Evolutionary conservation across 1,140 invertebrate species (phyloP).

Genomic region (Coenobita brevimanus): DNA sequence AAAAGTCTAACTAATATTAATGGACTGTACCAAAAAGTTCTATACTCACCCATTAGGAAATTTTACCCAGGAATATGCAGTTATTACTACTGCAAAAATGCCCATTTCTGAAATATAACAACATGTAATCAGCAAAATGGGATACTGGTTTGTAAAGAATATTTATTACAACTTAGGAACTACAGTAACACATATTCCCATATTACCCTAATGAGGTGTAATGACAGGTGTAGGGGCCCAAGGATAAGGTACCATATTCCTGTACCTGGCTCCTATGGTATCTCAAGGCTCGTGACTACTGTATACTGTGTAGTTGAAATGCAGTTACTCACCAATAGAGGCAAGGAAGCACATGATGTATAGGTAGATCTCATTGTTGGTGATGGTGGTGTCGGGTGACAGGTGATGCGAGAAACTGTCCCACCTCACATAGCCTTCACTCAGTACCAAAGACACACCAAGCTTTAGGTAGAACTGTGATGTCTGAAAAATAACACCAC

Average conservation of each 20-base stretch:
- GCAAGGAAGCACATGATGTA: conserved; percentile 50
- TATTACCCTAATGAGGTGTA: too few relatives aligned
- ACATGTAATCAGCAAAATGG: too few relatives aligned
- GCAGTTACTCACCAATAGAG: conserved; percentile 21
- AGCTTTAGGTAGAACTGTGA: conserved; percentile 51
- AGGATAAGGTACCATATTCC: too few relatives aligned
- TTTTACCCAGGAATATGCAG: conserved; percentile 26
- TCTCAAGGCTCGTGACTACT: background rate
- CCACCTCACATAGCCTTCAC: conserved; percentile 46
- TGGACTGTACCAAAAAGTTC: too few relatives aligned
- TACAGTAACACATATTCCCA: too few relatives aligned
- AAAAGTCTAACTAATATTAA: too few relatives aligned
- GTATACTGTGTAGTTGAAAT: background rate
- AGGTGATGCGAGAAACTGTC: conserved; percentile 11
- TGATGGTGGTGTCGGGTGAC: conserved; percentile 13
- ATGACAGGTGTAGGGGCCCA: too few relatives aligned
- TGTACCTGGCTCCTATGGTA: background rate
- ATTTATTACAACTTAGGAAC: too few relatives aligned
- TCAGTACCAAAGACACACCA: conserved; percentile 32
- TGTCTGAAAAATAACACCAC: conserved; percentile 35
- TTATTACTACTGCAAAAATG: conserved; percentile 48
- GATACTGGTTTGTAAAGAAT: too few relatives aligned
- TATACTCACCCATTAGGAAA: conserved; percentile 10
- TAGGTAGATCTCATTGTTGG: conserved; percentile 45
- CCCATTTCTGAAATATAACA: conserved; percentile 52